Percentiles rank a stretch among this genome's conserved stretches.
Conservation (phyloP, 2,888 invertebrate species). For the Adineta ricciae region DNA sequence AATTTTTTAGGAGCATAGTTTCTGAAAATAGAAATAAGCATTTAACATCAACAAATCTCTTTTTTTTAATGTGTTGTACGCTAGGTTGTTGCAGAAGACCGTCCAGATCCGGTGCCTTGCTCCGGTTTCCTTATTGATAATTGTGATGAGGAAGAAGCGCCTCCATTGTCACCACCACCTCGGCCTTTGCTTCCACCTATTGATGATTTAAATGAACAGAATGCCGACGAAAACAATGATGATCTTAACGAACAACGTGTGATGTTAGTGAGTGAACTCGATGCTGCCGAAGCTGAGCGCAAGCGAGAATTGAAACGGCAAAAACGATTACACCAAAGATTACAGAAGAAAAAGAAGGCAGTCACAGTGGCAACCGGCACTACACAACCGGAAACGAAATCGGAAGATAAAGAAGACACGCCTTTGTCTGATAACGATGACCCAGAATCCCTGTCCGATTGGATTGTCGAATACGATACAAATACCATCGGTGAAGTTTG, state of each 20-base stretch:
- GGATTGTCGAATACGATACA: neutral
- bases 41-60: no score
- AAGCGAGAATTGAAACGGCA: neutral
- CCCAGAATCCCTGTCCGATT: neutral
- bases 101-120: neutral
- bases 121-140: slow-evolving; percentile 3
- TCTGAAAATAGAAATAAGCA: no score
- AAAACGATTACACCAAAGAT: neutral
- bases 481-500: neutral
- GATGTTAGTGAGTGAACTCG: neutral
- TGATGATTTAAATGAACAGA: neutral
- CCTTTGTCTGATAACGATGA: neutral
- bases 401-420: neutral
- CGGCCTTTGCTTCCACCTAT: neutral
- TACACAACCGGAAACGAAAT: neutral
- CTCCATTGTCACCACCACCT: neutral
- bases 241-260: neutral
- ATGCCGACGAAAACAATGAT: neutral
- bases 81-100: no score
- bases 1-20: no score
- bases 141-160: neutral
- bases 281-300: neutral
- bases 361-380: no score
- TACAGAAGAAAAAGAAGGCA: neutral
- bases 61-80: no score